Evolutionary conservation across 1,140 invertebrate species (phyloP).

Genomic region (Epicauta chinensis): DNA sequence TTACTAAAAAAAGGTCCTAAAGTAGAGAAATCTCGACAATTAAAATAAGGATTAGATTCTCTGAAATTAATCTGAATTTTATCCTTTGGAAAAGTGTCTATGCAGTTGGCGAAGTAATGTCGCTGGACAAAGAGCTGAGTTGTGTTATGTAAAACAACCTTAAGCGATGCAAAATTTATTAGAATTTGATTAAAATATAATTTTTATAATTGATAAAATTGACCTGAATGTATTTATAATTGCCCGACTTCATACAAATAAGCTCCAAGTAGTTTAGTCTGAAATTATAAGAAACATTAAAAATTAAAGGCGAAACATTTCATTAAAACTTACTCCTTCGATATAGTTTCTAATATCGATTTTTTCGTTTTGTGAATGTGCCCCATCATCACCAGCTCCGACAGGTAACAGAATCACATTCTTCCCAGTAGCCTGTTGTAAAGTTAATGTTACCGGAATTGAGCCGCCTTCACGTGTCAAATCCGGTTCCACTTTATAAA

Average conservation of each 20-base stretch:
- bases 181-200: no score
- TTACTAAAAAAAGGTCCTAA: no score
- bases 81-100: no score
- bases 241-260: slow-evolving; percentile 76
- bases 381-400: slow-evolving; percentile 91
- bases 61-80: no score
- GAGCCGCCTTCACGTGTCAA: slow-evolving; percentile 88
- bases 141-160: no score
- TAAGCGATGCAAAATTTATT: no score
- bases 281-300: slow-evolving; percentile 43
- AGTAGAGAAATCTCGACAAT: no score
- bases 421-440: slow-evolving; percentile 83
- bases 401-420: slow-evolving; percentile 90
- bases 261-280: slow-evolving; percentile 81
- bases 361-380: slow-evolving; percentile 98
- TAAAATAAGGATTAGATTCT: no score
- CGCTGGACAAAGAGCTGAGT: no score
- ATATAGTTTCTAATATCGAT: slow-evolving; percentile 89
- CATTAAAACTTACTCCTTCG: slow-evolving; percentile 68
- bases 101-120: no score
- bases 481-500: slow-evolving; percentile 90
- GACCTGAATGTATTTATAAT: slow-evolving; percentile 34
- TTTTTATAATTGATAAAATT: no score
- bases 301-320: neutral
- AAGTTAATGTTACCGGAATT: slow-evolving; percentile 79